Conservation (phyloP, 2,113 vertebrate species). For the Ptyas mucosa region DNA sequence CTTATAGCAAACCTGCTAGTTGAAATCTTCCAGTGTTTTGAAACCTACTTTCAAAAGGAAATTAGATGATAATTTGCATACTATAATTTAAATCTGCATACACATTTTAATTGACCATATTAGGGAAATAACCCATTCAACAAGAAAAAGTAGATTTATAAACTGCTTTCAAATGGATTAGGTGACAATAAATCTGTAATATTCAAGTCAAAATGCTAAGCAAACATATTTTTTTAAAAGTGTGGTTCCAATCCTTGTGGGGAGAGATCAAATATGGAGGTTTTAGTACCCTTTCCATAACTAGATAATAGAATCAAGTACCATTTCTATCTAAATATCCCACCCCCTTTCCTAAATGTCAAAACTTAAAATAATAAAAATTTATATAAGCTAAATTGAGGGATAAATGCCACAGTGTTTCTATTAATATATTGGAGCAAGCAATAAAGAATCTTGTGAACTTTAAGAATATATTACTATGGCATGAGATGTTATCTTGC, state of each 20-base stretch:
- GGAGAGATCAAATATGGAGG: background rate
- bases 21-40: too few species aligned
- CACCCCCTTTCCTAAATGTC: background rate
- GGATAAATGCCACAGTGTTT: background rate
- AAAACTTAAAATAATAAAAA: background rate
- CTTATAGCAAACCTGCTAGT: background rate
- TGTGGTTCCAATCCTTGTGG: background rate
- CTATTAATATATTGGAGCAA: background rate
- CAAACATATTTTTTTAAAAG: background rate
- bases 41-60: background rate
- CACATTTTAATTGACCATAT: background rate
- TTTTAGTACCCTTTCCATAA: background rate
- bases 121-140: background rate
- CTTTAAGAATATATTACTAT: background rate
- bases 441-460: background rate
- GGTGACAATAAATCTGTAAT: background rate
- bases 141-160: background rate
- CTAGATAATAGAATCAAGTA: background rate
- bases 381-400: background rate
- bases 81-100: background rate
- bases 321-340: background rate
- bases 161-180: background rate
- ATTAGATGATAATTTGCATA: background rate
- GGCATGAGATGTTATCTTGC: background rate
- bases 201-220: background rate